Conservation (phyloP, 2,797 vertebrate genomes). For the Erethizon dorsatum region DNA sequence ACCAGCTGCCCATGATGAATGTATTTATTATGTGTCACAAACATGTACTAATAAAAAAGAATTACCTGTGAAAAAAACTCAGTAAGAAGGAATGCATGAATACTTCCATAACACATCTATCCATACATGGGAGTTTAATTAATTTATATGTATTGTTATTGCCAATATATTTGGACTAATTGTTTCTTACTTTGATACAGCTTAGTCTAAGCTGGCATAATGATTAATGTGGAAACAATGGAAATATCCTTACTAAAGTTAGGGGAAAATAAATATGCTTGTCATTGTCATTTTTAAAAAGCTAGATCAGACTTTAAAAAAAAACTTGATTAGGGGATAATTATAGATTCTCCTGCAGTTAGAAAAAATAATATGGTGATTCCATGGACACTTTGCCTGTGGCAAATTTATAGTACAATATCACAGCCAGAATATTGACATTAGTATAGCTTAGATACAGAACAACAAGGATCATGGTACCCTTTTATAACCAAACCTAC, state of each 20-base stretch:
- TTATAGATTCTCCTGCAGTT: neutral
- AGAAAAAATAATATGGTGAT: neutral
- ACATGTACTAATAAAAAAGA: neutral
- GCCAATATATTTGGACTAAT: neutral
- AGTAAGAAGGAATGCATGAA: neutral
- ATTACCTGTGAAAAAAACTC: neutral
- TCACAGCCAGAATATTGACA: neutral
- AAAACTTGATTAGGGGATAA: neutral
- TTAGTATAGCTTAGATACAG: neutral
- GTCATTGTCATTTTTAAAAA: neutral
- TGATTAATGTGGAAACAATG: neutral
- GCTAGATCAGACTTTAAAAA: neutral
- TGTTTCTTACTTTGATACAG: conserved; percentile 6
- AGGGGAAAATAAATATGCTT: neutral
- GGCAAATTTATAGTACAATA: neutral
- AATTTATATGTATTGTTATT: neutral
- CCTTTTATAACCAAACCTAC: neutral
- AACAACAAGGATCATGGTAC: neutral
- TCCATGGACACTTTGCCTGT: neutral
- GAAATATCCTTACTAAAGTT: conserved; percentile 4
- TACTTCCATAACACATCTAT: neutral
- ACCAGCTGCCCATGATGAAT: no score
- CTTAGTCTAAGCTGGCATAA: neutral
- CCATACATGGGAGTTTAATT: neutral
- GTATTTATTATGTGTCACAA: neutral